Evolutionary conservation across 2,797 vertebrate genomes (phyloP).

Genomic region (Anguilla anguilla): DNA sequence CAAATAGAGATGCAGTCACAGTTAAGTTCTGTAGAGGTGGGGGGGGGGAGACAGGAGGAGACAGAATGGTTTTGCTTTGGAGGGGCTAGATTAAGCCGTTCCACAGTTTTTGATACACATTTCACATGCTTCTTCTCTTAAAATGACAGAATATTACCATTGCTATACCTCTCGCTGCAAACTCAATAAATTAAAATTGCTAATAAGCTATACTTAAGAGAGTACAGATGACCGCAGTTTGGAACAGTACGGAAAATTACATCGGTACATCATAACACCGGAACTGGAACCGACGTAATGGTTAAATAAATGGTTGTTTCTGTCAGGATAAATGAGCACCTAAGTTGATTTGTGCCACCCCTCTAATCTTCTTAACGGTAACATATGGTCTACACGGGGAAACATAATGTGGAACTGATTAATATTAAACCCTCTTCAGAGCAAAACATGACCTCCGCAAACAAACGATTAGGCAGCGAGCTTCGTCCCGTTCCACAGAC

Average conservation of each 20-base stretch:
- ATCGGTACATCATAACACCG: not conserved
- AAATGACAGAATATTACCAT: not conserved
- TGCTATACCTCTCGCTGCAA: not conserved
- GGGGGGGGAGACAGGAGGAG: not conserved
- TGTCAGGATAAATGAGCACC: not conserved
- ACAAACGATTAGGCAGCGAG: not conserved
- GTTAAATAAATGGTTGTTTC: not conserved
- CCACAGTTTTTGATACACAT: not conserved
- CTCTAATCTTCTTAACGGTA: constrained; percentile 9
- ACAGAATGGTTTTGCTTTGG: not conserved
- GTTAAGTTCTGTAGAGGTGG: not conserved
- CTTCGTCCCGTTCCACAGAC: not conserved
- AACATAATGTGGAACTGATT: constrained; percentile 9
- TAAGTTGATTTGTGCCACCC: not conserved
- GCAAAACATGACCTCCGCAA: not conserved
- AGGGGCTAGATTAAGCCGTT: not conserved
- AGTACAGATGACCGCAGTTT: not conserved
- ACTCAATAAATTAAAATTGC: not conserved
- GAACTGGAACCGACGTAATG: not conserved
- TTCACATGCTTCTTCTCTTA: not conserved
- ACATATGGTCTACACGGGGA: constrained; percentile 1
- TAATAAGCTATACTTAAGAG: not conserved
- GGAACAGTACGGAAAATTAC: not conserved
- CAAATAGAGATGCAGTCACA: not conserved
- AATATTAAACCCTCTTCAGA: constrained; percentile 17